These are phyloP conservation scores for Sinelater perroti DNA, from an alignment of 2,888 invertebrate genomes.

Conservation along the genomic window DNA sequence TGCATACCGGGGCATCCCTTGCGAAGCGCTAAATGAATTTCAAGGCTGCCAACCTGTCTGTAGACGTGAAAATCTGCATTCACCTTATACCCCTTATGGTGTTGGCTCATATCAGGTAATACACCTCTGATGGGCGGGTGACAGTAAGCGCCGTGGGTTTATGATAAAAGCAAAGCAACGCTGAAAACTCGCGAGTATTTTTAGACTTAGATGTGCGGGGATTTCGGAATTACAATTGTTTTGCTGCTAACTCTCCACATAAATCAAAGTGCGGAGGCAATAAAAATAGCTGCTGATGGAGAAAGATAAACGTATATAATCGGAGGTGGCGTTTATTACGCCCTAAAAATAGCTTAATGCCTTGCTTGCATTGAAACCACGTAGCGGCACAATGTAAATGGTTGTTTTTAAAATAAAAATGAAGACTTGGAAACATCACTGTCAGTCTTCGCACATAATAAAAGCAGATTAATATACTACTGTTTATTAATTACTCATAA, in stretches of 20 bases:
- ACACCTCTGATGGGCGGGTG: slow-evolving; percentile 24
- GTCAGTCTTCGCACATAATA: no score
- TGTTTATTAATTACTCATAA: no score
- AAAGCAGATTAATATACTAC: no score
- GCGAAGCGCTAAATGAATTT: slow-evolving; percentile 38
- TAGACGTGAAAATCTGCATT: slow-evolving; percentile 35
- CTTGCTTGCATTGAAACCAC: background rate
- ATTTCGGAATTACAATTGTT: slow-evolving; percentile 19
- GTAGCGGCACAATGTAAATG: no score
- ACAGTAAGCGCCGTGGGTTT: slow-evolving; percentile 23
- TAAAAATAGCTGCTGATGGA: slow-evolving; percentile 24
- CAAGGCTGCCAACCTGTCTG: slow-evolving; percentile 36
- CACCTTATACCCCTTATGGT: slow-evolving; percentile 23
- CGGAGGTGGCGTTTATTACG: slow-evolving; percentile 5
- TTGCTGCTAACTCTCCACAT: slow-evolving; percentile 6
- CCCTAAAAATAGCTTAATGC: slow-evolving; percentile 20
- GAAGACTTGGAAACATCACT: no score
- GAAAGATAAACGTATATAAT: slow-evolving; percentile 19
- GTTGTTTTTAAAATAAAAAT: background rate
- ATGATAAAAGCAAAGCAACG: slow-evolving; percentile 22
- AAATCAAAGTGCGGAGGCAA: slow-evolving; percentile 17
- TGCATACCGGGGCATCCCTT: slow-evolving; percentile 28
- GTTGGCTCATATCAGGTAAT: slow-evolving; percentile 28
- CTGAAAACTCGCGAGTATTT: slow-evolving; percentile 12
- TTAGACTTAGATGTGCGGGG: background rate